A percentile compares a stretch with the other conserved stretches of the same genome.
phyloP scores from a whole-genome alignment of 2,888 invertebrate species.

The Plebejus melissa region DNA sequence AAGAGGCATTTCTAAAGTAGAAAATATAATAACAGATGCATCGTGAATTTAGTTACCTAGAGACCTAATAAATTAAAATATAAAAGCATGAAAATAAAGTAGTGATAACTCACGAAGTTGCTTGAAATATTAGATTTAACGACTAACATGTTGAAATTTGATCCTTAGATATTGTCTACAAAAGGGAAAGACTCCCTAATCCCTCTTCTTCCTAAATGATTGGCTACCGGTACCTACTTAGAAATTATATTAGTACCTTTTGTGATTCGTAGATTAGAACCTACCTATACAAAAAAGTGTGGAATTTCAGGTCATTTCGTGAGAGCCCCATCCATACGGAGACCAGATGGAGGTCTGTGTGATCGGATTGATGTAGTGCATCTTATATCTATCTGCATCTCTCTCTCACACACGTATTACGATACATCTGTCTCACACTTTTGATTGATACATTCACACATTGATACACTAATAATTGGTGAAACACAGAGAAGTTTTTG shows the following conservation, averaged over 20 bases:
- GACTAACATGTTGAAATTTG: conserved; percentile 47
- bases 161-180: not conserved
- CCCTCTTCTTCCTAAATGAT: conserved; percentile 31
- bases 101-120: conserved; percentile 69
- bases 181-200: conserved; percentile 27
- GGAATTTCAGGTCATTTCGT: conserved; percentile 77
- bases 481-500: conserved; percentile 17
- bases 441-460: conserved; percentile 27
- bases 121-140: conserved; percentile 53
- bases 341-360: conserved; percentile 69
- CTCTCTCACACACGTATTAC: conserved; percentile 68
- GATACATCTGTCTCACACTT: conserved; percentile 37
- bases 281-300: conserved; percentile 49
- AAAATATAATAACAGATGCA: not conserved
- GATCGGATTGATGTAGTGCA: conserved; percentile 75
- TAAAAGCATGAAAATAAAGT: conserved; percentile 48
- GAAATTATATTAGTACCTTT: not conserved
- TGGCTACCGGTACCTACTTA: not conserved
- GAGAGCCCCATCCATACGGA: conserved; percentile 68
- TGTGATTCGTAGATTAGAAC: conserved; percentile 36
- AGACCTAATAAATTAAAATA: conserved; percentile 25
- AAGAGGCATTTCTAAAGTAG: not conserved
- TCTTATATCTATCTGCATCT: conserved; percentile 66
- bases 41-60: not conserved
- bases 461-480: conserved; percentile 21